phyloP scores from a whole-genome alignment of 2,888 invertebrate species.

The Acrobasis repandana region DNA sequence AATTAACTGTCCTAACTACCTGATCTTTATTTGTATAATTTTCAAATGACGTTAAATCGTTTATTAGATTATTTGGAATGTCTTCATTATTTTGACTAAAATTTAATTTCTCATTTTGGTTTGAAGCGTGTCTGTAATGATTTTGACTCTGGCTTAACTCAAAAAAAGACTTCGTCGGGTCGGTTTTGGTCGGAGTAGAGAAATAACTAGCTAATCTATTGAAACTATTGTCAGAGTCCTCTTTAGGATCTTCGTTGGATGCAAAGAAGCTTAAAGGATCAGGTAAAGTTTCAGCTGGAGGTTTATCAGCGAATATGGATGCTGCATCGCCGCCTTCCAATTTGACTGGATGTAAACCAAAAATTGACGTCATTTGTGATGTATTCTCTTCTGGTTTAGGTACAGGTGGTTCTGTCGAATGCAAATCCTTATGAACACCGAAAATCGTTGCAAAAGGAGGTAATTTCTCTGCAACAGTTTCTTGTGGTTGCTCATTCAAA shows the following conservation, averaged over 20 bases:
- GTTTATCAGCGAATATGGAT: constrained; percentile 6
- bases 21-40: constrained; percentile 52
- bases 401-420: not conserved
- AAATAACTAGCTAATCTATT: constrained; percentile 75
- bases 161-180: constrained; percentile 77
- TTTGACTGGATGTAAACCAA: constrained; percentile 4
- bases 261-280: constrained; percentile 65
- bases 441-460: constrained; percentile 23
- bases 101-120: constrained; percentile 24
- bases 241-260: constrained; percentile 30
- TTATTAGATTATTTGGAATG: constrained; percentile 54
- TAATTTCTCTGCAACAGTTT: constrained; percentile 9
- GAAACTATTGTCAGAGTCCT: constrained; percentile 43
- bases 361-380: constrained; percentile 1
- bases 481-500: constrained; percentile 1
- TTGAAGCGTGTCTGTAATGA: constrained; percentile 60
- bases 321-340: constrained; percentile 10
- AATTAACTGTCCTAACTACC: constrained; percentile 57
- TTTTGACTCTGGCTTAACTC: constrained; percentile 75
- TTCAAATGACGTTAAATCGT: constrained; percentile 59
- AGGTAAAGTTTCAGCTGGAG: constrained; percentile 37
- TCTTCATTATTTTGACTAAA: constrained; percentile 33
- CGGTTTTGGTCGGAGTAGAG: constrained; percentile 58
- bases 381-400: constrained; percentile 13
- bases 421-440: constrained; percentile 17